Base-by-base conservation (phyloP, 1,140 invertebrate species). In the Trialeurodes vaporariorum region DNA sequence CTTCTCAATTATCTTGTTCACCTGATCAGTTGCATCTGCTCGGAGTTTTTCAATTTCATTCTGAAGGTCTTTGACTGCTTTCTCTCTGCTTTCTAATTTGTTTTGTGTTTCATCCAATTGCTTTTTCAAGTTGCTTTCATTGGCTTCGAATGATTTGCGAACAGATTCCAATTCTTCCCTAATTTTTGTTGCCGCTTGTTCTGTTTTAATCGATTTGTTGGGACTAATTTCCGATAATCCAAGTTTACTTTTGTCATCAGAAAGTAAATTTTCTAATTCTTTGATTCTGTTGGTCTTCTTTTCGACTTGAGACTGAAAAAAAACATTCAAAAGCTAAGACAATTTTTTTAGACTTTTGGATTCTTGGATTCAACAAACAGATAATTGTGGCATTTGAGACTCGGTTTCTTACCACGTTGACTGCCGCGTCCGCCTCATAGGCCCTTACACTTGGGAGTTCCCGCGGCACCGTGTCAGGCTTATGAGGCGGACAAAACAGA, bases 131-230 rank as follows among this genome's bases (percentile, higher is more conserved):
- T 58, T 58, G 27, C 67, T 64, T 67, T 69, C 68, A 23, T 60
- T 61, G 25, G 63, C 65, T 22, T 67, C 27, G 34, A 17, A 34
- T 24, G 25, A 25, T 25, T 23, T 26, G 25, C 27, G 62, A 24
- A 64, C 24, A 9, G n/a, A n/a, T 64, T 76, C 73, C 40, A 75
- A 67, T 66, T 74, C 68, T 67, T 75, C 74, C 61, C 73, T 74
- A 1, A 71, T 25, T 40, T 70, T 66, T 21, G 71, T 60, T 64
- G 72, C 71, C 60, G 60, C 62, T 72, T 84, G 82, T 70, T 83
- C 82, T 1, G 79, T 72, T 73, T 85, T 82, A 62, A 83, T 83
- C n/a, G 82, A 71, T 70, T 80, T 82, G 58, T 77, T 79, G n/a
- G 76, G 79, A 59, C 83, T 81, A 65, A 72, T 72, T 75, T 85